A percentile compares a stretch with the other conserved stretches of the same genome.
Evolutionary conservation across 2,888 invertebrate genomes (phyloP).

Genomic region (Sepiola atlantica): DNA sequence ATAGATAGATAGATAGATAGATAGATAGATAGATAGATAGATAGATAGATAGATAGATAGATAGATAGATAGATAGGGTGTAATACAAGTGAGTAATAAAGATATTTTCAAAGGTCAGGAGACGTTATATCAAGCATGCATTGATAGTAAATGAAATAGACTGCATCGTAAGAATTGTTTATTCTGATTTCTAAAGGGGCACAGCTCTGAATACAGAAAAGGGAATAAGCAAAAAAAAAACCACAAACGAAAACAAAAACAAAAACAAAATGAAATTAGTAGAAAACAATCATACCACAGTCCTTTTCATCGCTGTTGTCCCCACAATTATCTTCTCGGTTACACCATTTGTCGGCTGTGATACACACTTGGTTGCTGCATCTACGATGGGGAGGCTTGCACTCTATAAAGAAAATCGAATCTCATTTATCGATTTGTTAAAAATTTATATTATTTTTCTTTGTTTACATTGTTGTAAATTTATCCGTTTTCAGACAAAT

Average conservation of each 20-base stretch:
- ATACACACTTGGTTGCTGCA: constrained; percentile 59
- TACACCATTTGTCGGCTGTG: constrained; percentile 48
- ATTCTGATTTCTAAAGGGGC: too few species aligned
- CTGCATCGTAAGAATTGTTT: background rate
- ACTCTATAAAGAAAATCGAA: constrained; percentile 48
- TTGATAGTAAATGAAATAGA: background rate
- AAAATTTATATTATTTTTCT: background rate
- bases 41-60: too few species aligned
- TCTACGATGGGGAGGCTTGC: constrained; percentile 50
- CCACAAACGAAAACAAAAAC: background rate
- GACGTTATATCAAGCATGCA: background rate
- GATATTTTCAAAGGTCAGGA: background rate
- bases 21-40: too few species aligned
- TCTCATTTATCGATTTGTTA: background rate
- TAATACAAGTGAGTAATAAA: too few species aligned
- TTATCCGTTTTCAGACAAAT: too few species aligned
- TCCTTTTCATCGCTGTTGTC: constrained; percentile 56
- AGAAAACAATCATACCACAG: constrained; percentile 50
- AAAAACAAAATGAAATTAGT: background rate
- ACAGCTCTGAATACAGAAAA: background rate
- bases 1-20: too few species aligned
- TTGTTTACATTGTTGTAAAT: too few species aligned
- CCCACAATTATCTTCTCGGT: constrained; percentile 55
- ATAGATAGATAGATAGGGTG: too few species aligned
- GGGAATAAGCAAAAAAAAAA: background rate